phyloP scores from a whole-genome alignment of 2,797 vertebrate species.

The Cossypha niveicapilla region DNA sequence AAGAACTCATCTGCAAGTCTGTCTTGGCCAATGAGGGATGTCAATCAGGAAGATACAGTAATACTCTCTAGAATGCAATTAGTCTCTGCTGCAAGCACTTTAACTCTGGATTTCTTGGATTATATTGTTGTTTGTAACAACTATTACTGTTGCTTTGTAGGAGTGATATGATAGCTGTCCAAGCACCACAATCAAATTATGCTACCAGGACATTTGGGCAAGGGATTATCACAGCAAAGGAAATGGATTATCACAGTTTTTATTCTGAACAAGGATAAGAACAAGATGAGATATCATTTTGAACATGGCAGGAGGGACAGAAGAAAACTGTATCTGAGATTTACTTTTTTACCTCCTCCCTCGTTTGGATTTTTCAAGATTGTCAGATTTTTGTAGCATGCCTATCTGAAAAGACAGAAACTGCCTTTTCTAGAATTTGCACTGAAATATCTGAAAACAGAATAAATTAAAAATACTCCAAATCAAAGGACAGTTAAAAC shows the following conservation, averaged over 20 bases:
- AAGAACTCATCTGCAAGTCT: background rate
- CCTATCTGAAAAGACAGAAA: background rate
- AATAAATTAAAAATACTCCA: background rate
- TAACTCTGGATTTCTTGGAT: slow-evolving; percentile 29
- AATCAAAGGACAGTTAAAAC: background rate
- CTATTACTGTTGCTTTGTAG: background rate
- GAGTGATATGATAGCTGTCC: background rate
- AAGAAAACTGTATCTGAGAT: background rate
- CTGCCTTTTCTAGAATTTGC: background rate
- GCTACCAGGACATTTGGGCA: background rate
- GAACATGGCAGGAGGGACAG: background rate
- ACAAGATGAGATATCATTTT: background rate
- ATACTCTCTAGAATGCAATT: background rate
- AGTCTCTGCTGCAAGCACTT: slow-evolving; percentile 13
- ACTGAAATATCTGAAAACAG: background rate
- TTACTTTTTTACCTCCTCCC: background rate
- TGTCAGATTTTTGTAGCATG: background rate
- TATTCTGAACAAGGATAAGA: background rate
- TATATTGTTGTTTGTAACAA: background rate
- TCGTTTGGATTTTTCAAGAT: background rate
- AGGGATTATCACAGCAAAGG: slow-evolving; percentile 31
- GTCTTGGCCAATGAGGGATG: background rate
- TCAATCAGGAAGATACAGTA: background rate
- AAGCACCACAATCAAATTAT: slow-evolving; percentile 16
- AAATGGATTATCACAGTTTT: slow-evolving; percentile 29